These are phyloP conservation scores for Leucozona laternaria DNA, from an alignment of 2,888 invertebrate species.

Conservation along the genomic window DNA sequence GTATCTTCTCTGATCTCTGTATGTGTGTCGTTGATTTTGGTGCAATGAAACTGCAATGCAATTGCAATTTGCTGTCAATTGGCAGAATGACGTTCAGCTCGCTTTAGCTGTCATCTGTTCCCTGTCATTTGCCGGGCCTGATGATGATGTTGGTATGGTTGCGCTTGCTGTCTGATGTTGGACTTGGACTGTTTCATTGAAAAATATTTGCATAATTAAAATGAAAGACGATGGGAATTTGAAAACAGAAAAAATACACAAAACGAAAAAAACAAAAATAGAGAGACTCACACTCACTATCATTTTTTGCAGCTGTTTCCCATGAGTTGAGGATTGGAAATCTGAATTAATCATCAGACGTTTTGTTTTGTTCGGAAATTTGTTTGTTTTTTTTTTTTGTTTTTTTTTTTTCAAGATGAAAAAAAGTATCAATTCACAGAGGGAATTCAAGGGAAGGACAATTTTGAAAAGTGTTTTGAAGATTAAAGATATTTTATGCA, in stretches of 20 bases:
- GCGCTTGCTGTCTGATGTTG: conserved; percentile 1
- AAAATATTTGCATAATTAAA: conserved; percentile 69
- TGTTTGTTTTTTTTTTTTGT: background rate
- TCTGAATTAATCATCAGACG: conserved; percentile 53
- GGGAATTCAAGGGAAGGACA: conserved; percentile 16
- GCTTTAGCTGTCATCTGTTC: conserved; percentile 21
- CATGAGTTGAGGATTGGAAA: conserved; percentile 37
- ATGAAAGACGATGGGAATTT: conserved; percentile 40
- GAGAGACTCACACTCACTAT: conserved; percentile 20
- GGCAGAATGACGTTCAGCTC: conserved; percentile 23
- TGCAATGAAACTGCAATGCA: conserved; percentile 67
- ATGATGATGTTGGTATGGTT: no score
- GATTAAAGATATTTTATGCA: background rate
- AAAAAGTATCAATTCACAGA: background rate
- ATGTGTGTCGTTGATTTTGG: conserved; percentile 43
- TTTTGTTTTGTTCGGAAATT: background rate
- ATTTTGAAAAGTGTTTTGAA: conserved; percentile 22
- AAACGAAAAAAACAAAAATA: background rate
- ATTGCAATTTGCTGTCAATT: conserved; percentile 66
- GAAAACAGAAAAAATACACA: conserved; percentile 4
- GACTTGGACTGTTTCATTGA: conserved; percentile 50
- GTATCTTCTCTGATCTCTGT: conserved; percentile 3
- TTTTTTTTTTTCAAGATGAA: background rate
- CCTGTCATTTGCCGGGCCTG: background rate
- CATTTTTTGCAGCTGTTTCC: conserved; percentile 57